These are phyloP conservation scores for Psammodynastes pulverulentus DNA, from an alignment of 2,113 vertebrate genomes.

Conservation along the genomic window DNA sequence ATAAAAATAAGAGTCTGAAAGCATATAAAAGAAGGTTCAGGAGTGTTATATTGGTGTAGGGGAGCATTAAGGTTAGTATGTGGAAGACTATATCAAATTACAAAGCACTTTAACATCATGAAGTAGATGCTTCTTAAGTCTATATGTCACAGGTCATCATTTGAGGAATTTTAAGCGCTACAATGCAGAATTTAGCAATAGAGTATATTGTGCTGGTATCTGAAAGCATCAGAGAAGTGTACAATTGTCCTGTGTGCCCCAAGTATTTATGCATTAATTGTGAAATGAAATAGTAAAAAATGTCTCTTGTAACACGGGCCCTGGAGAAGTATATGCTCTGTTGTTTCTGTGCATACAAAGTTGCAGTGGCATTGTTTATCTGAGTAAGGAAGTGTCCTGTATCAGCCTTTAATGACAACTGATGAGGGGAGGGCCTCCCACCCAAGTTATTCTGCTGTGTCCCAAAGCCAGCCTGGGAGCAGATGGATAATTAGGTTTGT, in stretches of 20 bases:
- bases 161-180: neutral
- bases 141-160: neutral
- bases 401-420: no score
- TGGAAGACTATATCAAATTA: neutral
- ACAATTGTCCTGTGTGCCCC: neutral
- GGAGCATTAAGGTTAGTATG: neutral
- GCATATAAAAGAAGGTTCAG: no score
- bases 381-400: no score
- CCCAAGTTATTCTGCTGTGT: neutral
- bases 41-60: neutral
- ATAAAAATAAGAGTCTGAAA: no score
- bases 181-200: neutral
- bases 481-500: neutral
- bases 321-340: no score
- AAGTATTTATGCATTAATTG: no score
- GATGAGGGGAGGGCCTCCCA: neutral
- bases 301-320: no score
- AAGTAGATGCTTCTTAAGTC: no score
- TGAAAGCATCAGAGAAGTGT: neutral
- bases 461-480: neutral
- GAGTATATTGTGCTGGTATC: neutral
- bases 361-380: no score
- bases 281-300: no score
- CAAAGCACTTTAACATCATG: neutral
- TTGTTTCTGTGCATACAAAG: no score